phyloP scores from a whole-genome alignment of 1,140 invertebrate species.

The Pseudomyrmex pallidus region DNA sequence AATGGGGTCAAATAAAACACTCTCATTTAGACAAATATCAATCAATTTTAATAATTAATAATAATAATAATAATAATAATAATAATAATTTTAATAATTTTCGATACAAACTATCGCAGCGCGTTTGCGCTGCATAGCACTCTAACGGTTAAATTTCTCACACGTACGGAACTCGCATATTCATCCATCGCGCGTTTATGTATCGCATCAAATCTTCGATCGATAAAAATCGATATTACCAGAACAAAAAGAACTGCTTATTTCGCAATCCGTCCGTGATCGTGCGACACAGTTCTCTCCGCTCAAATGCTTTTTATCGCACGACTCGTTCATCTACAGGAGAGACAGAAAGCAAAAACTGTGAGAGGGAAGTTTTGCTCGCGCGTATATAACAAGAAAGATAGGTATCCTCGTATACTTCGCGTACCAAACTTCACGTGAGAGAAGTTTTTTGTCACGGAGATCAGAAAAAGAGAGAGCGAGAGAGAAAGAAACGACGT shows the following conservation, averaged over 20 bases:
- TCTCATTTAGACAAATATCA: too few relatives aligned
- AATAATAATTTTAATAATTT: too few relatives aligned
- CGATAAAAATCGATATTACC: not conserved
- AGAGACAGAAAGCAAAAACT: constrained; percentile 32
- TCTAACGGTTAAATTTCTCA: too few relatives aligned
- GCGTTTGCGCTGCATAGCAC: too few relatives aligned
- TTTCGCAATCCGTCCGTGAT: constrained; percentile 42
- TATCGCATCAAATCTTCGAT: not conserved
- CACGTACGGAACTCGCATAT: not conserved
- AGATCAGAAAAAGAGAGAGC: too few relatives aligned
- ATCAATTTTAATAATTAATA: too few relatives aligned
- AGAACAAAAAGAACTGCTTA: constrained; percentile 28
- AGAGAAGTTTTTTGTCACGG: constrained; percentile 17
- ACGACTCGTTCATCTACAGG: constrained; percentile 53
- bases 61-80: too few relatives aligned
- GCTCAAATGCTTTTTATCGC: constrained; percentile 59
- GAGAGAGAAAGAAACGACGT: not conserved
- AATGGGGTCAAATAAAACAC: too few relatives aligned
- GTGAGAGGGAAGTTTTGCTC: constrained; percentile 47
- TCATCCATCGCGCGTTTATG: too few relatives aligned
- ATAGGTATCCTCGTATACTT: constrained; percentile 7
- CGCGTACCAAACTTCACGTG: constrained; percentile 16
- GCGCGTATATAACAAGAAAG: constrained; percentile 10
- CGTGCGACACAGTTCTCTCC: constrained; percentile 43
- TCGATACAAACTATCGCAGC: too few relatives aligned